A percentile compares a stretch with the other conserved stretches of the same genome.
phyloP scores from a whole-genome alignment of 2,888 invertebrate genomes.

The Eristalinus aeneus region DNA sequence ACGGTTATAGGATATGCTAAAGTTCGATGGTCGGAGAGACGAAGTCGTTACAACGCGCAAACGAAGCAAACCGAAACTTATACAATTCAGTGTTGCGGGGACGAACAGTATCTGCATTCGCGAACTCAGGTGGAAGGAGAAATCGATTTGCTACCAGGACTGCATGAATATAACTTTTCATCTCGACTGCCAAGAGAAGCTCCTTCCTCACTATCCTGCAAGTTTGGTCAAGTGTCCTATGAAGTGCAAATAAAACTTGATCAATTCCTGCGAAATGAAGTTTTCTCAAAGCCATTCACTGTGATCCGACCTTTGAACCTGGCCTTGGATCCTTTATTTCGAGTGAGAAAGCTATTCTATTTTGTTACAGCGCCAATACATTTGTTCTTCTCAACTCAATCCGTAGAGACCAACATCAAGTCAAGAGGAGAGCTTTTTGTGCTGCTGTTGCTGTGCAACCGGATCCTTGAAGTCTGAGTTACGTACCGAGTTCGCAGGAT shows the following conservation, averaged over 20 bases:
- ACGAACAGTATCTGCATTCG: constrained; percentile 69
- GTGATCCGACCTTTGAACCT: constrained; percentile 49
- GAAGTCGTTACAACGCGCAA: constrained; percentile 47
- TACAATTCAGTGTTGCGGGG: constrained; percentile 52
- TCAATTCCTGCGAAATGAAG: constrained; percentile 37
- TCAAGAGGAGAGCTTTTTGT: constrained; percentile 70
- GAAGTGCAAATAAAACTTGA: constrained; percentile 55
- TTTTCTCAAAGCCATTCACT: constrained; percentile 41
- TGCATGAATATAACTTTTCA: constrained; percentile 72
- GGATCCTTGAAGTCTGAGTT: constrained; percentile 71
- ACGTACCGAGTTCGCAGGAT: constrained; percentile 72
- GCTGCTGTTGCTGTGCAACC: constrained; percentile 72
- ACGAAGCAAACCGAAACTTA: constrained; percentile 49
- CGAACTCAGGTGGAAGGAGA: constrained; percentile 52
- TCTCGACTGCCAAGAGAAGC: constrained; percentile 72
- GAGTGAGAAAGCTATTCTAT: constrained; percentile 14
- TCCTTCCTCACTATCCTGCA: constrained; percentile 69
- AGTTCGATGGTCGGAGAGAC: constrained; percentile 72
- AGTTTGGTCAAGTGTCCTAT: constrained; percentile 47
- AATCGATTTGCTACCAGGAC: constrained; percentile 65
- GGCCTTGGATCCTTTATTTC: constrained; percentile 41
- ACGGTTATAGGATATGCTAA: constrained; percentile 72
- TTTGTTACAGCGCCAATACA: background rate
- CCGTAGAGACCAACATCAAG: constrained; percentile 65
- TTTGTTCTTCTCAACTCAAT: background rate